phyloP scores from a whole-genome alignment of 2,888 invertebrate genomes.

The Oeneis ivallda region DNA sequence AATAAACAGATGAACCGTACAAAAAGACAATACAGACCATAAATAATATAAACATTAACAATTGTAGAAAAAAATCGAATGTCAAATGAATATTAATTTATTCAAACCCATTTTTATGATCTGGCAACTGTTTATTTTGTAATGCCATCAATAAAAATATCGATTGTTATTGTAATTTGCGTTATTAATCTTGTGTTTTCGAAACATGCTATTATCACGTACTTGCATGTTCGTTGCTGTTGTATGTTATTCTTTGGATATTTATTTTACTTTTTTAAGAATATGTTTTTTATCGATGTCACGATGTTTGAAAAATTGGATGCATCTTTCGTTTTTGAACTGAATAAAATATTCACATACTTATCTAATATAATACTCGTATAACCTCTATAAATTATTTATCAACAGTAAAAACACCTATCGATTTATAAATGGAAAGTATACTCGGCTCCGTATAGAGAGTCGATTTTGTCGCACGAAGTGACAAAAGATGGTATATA shows the following conservation, averaged over 20 bases:
- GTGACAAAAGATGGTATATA: too few species aligned
- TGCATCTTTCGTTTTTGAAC: background rate
- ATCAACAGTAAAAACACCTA: too few species aligned
- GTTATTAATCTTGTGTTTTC: constrained; percentile 71
- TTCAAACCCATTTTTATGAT: constrained; percentile 78
- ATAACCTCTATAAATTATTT: too few species aligned
- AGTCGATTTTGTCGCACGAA: too few species aligned
- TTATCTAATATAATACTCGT: too few species aligned
- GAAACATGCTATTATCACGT: constrained; percentile 47
- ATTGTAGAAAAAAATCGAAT: constrained; percentile 35
- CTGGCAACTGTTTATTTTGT: constrained; percentile 69
- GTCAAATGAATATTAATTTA: constrained; percentile 62
- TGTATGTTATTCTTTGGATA: constrained; percentile 38
- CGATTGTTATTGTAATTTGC: constrained; percentile 64
- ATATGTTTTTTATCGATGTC: background rate
- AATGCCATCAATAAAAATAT: constrained; percentile 42
- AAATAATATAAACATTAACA: constrained; percentile 33
- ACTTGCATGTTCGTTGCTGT: constrained; percentile 37
- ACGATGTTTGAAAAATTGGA: background rate
- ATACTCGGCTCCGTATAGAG: too few species aligned
- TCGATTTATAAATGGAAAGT: too few species aligned
- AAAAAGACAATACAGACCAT: constrained; percentile 16
- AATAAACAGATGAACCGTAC: constrained; percentile 10
- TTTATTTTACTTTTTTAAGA: constrained; percentile 27
- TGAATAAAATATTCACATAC: background rate